Evolutionary conservation across 2,888 invertebrate species (phyloP), one percentile per base, ranked within the genome.

Genomic region (Holacanthella duospinosa): DNA sequence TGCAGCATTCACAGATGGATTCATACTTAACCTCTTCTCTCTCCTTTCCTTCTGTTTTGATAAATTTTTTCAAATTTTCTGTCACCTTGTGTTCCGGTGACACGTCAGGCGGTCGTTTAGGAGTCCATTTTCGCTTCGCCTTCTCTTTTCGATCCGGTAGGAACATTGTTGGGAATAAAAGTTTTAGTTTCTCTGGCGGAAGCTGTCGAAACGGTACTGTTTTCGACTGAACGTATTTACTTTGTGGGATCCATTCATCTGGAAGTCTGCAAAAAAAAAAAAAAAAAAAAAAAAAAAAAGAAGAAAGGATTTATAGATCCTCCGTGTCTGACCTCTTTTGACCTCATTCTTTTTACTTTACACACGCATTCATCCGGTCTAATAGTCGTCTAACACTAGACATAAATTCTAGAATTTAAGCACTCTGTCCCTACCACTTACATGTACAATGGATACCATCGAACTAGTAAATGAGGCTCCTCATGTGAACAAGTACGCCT

Each of bases 361-460:
- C n/a, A n/a, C n/a, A n/a, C n/a, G n/a, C n/a, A n/a, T n/a, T n/a
- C n/a, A n/a, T n/a, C n/a, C n/a, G n/a, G n/a, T n/a, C n/a, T n/a
- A n/a, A 55, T 44, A 16, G 56, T 1, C 25, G 21, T 36, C 24
- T 43, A n/a, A 24, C 4, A 26, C 54, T 24, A n/a, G n/a, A n/a
- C n/a, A n/a, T n/a, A n/a, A n/a, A n/a, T n/a, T n/a, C 16, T 36
- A 36, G 16, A 36, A 36, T 36, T 36, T 36, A 36, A 36, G n/a
- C n/a, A n/a, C n/a, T n/a, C n/a, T n/a, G n/a, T n/a, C n/a, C n/a
- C n/a, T n/a, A 36, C 6, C 24, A 85, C 90, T 88, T 80, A 93
- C 93, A 93, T 86, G 77, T 90, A 83, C 65, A 82, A 82, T 65
- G 93, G 93, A 76, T 85, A 84, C 89, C 93, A 93, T 55, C 86